Evolutionary conservation across 2,888 invertebrate species (phyloP).

Genomic region (Coelopa pilipes): DNA sequence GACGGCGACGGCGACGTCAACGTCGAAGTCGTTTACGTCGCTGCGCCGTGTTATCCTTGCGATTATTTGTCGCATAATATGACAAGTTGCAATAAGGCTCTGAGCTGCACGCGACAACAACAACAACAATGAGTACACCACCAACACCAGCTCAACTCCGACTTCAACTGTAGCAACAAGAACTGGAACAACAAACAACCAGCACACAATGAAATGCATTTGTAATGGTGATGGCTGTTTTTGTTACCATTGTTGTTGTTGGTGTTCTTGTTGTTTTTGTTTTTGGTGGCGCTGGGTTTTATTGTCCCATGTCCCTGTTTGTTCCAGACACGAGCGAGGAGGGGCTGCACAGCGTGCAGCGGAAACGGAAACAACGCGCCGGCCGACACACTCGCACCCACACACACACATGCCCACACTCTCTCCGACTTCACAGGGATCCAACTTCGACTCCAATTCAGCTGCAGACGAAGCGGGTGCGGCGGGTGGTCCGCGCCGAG

Average conservation of each 20-base stretch:
- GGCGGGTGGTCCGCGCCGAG: background rate
- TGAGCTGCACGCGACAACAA: constrained; percentile 22
- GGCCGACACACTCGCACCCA: constrained; percentile 8
- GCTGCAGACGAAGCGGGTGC: background rate
- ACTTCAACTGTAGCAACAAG: constrained; percentile 5
- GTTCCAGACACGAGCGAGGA: background rate
- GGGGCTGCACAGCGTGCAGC: background rate
- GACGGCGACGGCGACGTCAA: too few relatives aligned
- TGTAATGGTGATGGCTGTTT: constrained; percentile 19
- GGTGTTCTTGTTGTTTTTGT: too few relatives aligned
- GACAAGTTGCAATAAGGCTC: constrained; percentile 26
- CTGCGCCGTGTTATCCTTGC: constrained; percentile 31
- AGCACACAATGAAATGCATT: constrained; percentile 21
- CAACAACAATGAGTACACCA: background rate
- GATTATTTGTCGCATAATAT: constrained; percentile 34
- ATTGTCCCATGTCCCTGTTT: constrained; percentile 3
- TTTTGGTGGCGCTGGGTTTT: constrained; percentile 1
- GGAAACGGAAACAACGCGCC: constrained; percentile 27
- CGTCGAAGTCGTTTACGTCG: background rate
- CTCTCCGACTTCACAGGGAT: background rate
- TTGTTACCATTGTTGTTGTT: too few relatives aligned
- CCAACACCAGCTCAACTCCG: background rate
- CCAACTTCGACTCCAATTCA: too few relatives aligned
- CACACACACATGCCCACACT: constrained; percentile 13
- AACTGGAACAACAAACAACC: background rate